A percentile compares a stretch with the other conserved stretches of the same genome.
Conservation (phyloP, 2,888 invertebrate genomes). For the Apamea anceps region DNA sequence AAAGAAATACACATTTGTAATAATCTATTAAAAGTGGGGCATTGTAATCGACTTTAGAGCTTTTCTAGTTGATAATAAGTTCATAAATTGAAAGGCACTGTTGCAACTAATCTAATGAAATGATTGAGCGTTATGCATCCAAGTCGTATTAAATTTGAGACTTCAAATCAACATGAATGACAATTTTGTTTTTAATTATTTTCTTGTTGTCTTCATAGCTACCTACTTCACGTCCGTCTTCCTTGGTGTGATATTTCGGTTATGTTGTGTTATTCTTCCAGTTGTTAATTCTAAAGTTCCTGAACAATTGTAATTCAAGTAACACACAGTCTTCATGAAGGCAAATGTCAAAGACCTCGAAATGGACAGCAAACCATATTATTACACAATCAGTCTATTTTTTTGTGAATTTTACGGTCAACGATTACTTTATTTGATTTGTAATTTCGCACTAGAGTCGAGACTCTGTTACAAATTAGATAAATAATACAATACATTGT, state of each 20-base stretch:
- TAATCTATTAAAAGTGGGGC: not conserved
- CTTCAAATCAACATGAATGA: conserved; percentile 7
- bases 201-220: not conserved
- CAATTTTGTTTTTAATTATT: not conserved
- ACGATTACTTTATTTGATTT: conserved; percentile 22
- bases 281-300: not conserved
- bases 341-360: conserved; percentile 43
- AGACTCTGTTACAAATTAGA: conserved; percentile 27
- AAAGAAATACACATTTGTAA: conserved; percentile 22
- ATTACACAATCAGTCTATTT: conserved; percentile 30
- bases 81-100: not conserved
- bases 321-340: conserved; percentile 9
- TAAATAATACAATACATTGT: conserved; percentile 26
- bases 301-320: conserved; percentile 15
- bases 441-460: conserved; percentile 9
- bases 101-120: conserved; percentile 38
- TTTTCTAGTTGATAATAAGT: not conserved
- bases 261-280: not conserved
- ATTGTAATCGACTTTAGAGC: not conserved
- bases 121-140: conserved; percentile 33
- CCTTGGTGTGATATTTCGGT: not conserved
- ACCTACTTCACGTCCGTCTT: not conserved
- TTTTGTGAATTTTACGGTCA: conserved; percentile 46
- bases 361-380: conserved; percentile 17
- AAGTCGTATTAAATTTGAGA: conserved; percentile 37